Evolutionary conservation across 2,113 vertebrate species (phyloP), one percentile per base, ranked within the genome.

Genomic region (Phoxinus phoxinus): DNA sequence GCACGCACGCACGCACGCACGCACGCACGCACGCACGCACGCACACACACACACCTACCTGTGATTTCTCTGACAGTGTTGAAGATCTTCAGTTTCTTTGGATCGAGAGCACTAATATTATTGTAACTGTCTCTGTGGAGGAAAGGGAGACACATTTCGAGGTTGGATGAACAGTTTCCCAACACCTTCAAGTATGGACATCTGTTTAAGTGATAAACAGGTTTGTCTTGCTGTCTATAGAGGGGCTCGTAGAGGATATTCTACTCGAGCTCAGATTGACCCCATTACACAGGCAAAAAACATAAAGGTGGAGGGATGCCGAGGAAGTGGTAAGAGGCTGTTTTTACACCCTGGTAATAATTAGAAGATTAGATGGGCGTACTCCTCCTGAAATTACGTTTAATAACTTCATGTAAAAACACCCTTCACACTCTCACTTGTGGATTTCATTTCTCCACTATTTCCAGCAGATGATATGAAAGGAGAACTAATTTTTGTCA

Each of bases 11-110:
- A 56, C 37, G 48, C 35, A 37, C 21, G 11, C 7, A 41, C 32
- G 19, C 32, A 72, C 32, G 30, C 35, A 73, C 32, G 21, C 21
- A 37, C 7, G 41, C 32, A 35, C 32, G 41, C 35, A 53, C 37
- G 46, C 35, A 37, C 21, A 23, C 9, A 44, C 35, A 37, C 35
- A 73, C 35, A 83, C 9, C 63, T 84, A 96, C 97, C 97, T 91
- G 97, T 98, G 84, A 99, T 98, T 91, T 99, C 97, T 77, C 91
- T 93, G 83, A 99, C 97, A 0, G 97, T 97, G 81, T 87, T 93
- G 90, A 99, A 99, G 85, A 97, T 93, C 61, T 95, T 97, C 72
- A 99, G 96, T 79, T 98, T 98, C 90, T 96, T 96, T 0, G 97
- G 96, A 86, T 97, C 94, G 61, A 99, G 93, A 19, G 96, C 92